Conservation (phyloP, 2,888 invertebrate species). For the Drosophila siamana region DNA sequence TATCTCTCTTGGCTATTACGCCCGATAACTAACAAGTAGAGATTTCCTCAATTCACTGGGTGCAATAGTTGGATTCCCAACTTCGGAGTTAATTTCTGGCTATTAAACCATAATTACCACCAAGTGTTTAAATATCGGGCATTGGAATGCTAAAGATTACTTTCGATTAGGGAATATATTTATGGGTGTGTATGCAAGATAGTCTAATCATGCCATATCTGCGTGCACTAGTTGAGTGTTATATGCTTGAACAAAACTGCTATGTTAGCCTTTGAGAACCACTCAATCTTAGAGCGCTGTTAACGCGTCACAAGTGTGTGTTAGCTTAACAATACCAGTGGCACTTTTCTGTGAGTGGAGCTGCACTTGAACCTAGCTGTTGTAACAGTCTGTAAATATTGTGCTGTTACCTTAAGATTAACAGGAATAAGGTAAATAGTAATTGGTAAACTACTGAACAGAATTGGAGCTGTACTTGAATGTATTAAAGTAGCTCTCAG, state of each 20-base stretch:
- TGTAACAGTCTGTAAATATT: background rate
- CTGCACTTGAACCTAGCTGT: too few species aligned
- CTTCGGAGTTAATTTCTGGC: background rate
- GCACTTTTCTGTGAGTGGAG: background rate
- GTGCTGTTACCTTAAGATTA: background rate
- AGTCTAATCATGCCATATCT: conserved; percentile 6
- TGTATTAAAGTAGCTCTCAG: too few species aligned
- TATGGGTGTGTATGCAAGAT: conserved; percentile 5
- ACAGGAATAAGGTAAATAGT: too few species aligned
- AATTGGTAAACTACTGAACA: too few species aligned
- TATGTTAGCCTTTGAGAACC: background rate
- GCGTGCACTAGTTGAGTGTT: background rate
- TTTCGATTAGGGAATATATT: conserved; percentile 10
- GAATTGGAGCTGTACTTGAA: too few species aligned
- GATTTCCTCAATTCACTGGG: conserved; percentile 19
- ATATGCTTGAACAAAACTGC: background rate
- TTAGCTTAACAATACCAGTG: background rate
- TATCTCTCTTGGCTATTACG: background rate
- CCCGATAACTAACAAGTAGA: conserved; percentile 33
- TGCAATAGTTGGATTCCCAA: conserved; percentile 9
- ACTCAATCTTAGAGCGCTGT: background rate
- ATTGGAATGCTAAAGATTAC: conserved; percentile 16
- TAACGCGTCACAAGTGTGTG: background rate
- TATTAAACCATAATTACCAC: conserved; percentile 9
- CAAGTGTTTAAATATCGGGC: background rate